phyloP scores from a whole-genome alignment of 2,888 invertebrate genomes.

The Alsophila aescularia region DNA sequence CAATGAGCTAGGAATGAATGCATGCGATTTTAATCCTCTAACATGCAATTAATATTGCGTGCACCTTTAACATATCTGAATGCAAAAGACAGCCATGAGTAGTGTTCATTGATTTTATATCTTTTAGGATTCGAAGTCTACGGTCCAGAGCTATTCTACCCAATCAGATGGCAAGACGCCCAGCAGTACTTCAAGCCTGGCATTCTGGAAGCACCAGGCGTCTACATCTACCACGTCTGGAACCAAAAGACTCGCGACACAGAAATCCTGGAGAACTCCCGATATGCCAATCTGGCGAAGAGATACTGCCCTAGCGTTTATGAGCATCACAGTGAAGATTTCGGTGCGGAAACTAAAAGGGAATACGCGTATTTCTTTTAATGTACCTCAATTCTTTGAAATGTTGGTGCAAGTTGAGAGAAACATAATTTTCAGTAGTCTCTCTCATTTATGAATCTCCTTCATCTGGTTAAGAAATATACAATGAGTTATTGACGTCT shows the following conservation, averaged over 20 bases:
- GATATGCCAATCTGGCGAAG: conserved; percentile 36
- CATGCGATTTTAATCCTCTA: no score
- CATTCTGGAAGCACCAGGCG: not conserved
- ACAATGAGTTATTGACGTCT: no score
- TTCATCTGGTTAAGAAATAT: no score
- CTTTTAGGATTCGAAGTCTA: conserved; percentile 36
- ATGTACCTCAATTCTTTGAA: no score
- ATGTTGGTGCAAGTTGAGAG: no score
- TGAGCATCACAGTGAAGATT: conserved; percentile 25
- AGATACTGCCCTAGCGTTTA: conserved; percentile 37
- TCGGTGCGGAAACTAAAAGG: conserved; percentile 21
- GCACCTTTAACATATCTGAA: no score
- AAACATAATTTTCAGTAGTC: no score
- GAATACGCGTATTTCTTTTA: no score
- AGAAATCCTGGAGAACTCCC: conserved; percentile 19
- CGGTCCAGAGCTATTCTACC: conserved; percentile 30
- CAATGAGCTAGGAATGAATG: no score
- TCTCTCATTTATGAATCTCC: no score
- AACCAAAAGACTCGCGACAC: conserved; percentile 5
- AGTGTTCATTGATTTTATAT: not conserved
- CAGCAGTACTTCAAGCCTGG: conserved; percentile 20
- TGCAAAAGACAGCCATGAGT: no score
- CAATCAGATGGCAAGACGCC: conserved; percentile 26
- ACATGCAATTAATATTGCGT: no score
- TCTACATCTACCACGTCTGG: conserved; percentile 25